Percentiles rank a stretch among this genome's conserved stretches.
phyloP scores from a whole-genome alignment of 2,888 invertebrate genomes.

The Ichneumoninae sp. region DNA sequence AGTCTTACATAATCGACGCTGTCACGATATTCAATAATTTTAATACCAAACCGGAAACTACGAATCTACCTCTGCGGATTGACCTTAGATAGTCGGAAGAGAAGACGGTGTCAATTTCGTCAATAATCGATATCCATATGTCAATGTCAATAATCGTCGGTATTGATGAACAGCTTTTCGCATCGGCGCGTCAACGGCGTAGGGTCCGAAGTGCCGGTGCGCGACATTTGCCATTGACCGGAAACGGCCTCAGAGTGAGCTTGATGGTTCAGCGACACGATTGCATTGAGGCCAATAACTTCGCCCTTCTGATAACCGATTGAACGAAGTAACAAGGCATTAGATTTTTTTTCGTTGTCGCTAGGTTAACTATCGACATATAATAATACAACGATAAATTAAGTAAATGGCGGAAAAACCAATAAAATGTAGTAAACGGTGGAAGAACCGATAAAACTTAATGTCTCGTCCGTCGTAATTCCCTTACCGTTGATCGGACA shows the following conservation, averaged over 20 bases:
- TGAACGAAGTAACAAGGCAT: constrained; percentile 39
- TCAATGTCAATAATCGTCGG: too few species aligned
- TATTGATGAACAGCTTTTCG: constrained; percentile 52
- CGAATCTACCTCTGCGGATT: too few species aligned
- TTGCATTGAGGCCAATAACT: constrained; percentile 47
- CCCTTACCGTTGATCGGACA: constrained; percentile 5
- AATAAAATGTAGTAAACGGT: not conserved
- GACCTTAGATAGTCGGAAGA: not conserved
- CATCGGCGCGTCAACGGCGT: constrained; percentile 55
- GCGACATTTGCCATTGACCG: constrained; percentile 35
- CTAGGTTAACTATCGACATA: not conserved
- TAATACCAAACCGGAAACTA: not conserved
- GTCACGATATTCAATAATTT: not conserved
- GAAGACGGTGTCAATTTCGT: not conserved
- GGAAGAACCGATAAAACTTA: not conserved
- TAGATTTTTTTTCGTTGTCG: constrained; percentile 20
- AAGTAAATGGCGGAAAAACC: too few species aligned
- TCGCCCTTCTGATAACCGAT: constrained; percentile 54
- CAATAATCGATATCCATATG: not conserved
- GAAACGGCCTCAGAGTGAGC: constrained; percentile 45
- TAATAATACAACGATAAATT: not conserved
- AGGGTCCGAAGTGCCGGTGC: constrained; percentile 55
- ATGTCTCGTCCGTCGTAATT: not conserved
- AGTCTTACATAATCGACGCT: constrained; percentile 3
- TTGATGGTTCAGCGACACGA: constrained; percentile 52